Conservation (phyloP, 1,140 invertebrate genomes). For the Cryptotermes secundus region DNA sequence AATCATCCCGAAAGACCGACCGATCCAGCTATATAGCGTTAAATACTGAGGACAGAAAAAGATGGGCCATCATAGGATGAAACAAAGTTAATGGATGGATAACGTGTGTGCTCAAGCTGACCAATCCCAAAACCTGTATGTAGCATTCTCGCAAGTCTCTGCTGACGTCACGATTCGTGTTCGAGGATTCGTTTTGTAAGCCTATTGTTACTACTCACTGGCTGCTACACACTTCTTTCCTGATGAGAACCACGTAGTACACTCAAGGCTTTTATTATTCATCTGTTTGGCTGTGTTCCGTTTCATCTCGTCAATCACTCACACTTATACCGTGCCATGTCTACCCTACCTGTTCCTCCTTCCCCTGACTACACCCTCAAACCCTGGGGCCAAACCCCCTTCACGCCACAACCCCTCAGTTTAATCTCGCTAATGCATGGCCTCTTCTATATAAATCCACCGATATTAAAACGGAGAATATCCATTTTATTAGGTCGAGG, state of each 20-base stretch:
- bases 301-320: slow-evolving; percentile 19
- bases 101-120: no score
- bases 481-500: slow-evolving; percentile 19
- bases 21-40: no score
- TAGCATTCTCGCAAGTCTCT: no score
- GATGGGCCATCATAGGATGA: no score
- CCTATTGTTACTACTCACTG: neutral
- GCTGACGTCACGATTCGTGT: neutral
- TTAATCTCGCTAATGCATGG: slow-evolving; percentile 13
- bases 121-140: no score
- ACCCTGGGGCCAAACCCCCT: neutral
- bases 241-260: neutral
- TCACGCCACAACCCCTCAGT: neutral
- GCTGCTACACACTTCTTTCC: neutral
- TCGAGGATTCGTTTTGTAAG: neutral
- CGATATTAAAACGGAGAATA: slow-evolving; percentile 17
- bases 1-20: no score
- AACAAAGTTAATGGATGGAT: no score
- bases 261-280: slow-evolving; percentile 7
- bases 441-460: slow-evolving; percentile 14
- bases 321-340: neutral
- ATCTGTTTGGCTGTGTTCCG: slow-evolving; percentile 17
- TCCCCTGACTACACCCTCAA: neutral
- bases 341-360: neutral
- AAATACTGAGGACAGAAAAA: no score